phyloP scores from a whole-genome alignment of 2,888 invertebrate species.

The Leucania comma region DNA sequence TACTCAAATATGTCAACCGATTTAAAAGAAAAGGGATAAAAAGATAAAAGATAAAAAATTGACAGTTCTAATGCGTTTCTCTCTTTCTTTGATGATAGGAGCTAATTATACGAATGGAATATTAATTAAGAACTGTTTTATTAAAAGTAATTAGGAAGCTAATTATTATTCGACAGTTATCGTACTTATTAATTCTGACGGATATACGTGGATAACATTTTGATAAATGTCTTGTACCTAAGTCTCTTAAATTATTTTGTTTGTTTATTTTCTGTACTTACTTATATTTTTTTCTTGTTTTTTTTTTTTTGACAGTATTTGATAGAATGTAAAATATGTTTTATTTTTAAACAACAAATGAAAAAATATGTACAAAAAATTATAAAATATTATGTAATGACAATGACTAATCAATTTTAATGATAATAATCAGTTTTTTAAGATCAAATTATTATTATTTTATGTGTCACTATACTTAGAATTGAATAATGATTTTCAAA shows the following conservation, averaged over 20 bases:
- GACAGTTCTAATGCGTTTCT: conserved; percentile 48
- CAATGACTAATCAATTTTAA: no score
- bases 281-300: not conserved
- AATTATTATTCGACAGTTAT: conserved; percentile 57
- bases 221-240: conserved; percentile 20
- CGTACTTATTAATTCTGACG: conserved; percentile 55
- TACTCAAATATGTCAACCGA: conserved; percentile 37
- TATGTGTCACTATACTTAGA: no score
- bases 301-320: no score
- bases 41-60: conserved; percentile 35
- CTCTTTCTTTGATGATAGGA: conserved; percentile 42
- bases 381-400: no score
- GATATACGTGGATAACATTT: conserved; percentile 46
- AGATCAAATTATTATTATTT: no score
- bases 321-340: no score
- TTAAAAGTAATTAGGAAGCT: conserved; percentile 53
- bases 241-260: not conserved
- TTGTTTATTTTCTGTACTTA: not conserved
- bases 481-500: no score
- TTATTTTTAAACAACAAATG: no score
- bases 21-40: conserved; percentile 12
- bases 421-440: no score
- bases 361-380: no score
- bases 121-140: conserved; percentile 54
- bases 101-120: conserved; percentile 58